Evolutionary conservation across 92 coral and sea anemone species (phyloP).

Genomic region (Porites evermanni): DNA sequence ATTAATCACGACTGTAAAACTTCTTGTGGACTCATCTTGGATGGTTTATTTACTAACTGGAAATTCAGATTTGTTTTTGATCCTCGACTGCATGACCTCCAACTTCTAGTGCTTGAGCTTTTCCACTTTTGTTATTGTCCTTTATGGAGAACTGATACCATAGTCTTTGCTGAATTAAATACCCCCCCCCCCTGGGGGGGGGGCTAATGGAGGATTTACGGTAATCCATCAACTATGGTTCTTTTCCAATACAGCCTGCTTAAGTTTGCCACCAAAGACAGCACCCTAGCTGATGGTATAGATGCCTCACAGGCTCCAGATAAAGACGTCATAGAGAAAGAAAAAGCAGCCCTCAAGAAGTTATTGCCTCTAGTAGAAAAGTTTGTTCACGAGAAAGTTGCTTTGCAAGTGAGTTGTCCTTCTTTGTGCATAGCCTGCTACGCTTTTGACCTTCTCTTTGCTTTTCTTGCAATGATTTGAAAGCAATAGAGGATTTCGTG

Average conservation of each 20-base stretch:
- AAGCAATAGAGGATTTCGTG: too few species aligned
- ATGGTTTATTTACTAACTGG: too few species aligned
- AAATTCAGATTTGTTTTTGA: too few species aligned
- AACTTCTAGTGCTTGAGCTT: too few species aligned
- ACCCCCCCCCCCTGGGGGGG: background rate
- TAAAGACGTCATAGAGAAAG: slow-evolving; percentile 88
- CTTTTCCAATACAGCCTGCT: slow-evolving; percentile 64
- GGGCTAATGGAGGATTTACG: too few species aligned
- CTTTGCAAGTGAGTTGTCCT: slow-evolving; percentile 76
- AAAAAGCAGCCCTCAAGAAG: slow-evolving; percentile 82
- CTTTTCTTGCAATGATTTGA: background rate
- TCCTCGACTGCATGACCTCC: too few species aligned
- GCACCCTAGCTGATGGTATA: slow-evolving; percentile 79
- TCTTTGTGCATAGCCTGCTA: background rate
- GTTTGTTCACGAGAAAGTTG: slow-evolving; percentile 87
- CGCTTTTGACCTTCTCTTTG: background rate
- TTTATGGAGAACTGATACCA: too few species aligned
- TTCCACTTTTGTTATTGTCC: too few species aligned
- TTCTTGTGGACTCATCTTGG: too few species aligned
- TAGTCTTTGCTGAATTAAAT: too few species aligned
- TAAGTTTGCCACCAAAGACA: slow-evolving; percentile 87
- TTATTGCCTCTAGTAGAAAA: slow-evolving; percentile 88
- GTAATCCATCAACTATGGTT: background rate
- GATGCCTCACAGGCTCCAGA: slow-evolving; percentile 84
- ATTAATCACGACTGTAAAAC: too few species aligned